Evolutionary conservation across 1,140 invertebrate species (phyloP).

Genomic region (Muscidifurax raptorellus): DNA sequence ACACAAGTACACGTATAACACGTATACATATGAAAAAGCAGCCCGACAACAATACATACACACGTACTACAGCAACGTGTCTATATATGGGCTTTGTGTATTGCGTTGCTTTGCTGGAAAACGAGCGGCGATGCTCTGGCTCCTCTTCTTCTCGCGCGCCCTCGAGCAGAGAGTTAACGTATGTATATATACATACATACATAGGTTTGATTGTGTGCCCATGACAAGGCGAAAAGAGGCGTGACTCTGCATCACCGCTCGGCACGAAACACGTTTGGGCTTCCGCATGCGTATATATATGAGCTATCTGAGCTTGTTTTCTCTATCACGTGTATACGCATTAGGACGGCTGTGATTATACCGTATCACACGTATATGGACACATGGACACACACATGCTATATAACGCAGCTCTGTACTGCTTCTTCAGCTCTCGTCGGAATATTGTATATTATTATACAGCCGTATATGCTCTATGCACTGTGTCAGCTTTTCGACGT

Average conservation of each 20-base stretch:
- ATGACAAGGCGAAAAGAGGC: background rate
- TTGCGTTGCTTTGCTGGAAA: constrained; percentile 33
- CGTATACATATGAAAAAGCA: background rate
- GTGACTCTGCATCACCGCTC: background rate
- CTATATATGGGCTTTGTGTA: constrained; percentile 44
- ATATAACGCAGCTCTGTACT: background rate
- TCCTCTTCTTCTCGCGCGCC: background rate
- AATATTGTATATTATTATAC: background rate
- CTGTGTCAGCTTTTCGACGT: background rate
- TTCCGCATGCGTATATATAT: background rate
- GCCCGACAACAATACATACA: no score
- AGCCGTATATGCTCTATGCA: background rate
- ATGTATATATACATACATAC: no score
- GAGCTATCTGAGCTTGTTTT: background rate
- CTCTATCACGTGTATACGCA: background rate
- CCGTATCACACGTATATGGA: background rate
- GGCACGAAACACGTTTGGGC: background rate
- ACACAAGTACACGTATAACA: background rate
- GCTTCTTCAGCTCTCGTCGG: background rate
- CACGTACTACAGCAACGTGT: background rate
- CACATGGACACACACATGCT: background rate
- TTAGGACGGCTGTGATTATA: background rate
- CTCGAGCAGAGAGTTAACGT: background rate
- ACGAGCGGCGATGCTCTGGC: background rate
- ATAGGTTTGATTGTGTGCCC: background rate